A percentile compares a stretch with the other conserved stretches of the same genome.
phyloP scores from a whole-genome alignment of 2,113 vertebrate genomes.

The Anhinga anhinga region DNA sequence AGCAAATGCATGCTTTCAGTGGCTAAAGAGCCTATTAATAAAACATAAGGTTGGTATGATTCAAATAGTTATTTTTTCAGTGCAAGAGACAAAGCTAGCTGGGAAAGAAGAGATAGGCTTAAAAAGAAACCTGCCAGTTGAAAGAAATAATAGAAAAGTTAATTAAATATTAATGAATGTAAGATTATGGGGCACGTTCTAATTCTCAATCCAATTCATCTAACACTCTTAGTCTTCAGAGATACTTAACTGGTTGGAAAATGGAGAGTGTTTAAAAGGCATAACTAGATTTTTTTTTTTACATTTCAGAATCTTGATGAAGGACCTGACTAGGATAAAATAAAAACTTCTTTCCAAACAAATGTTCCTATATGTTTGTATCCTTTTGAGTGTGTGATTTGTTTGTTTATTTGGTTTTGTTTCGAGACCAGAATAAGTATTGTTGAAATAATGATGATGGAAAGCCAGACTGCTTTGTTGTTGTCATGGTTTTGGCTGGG shows the following conservation, averaged over 20 bases:
- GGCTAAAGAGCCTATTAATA: not conserved
- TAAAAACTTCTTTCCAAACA: not conserved
- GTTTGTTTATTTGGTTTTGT: not conserved
- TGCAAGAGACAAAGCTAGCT: not conserved
- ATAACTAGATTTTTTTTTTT: not conserved
- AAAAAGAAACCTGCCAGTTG: not conserved
- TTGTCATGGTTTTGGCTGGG: no score
- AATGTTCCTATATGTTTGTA: not conserved
- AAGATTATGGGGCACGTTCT: not conserved
- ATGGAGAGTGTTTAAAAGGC: not conserved
- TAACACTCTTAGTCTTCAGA: not conserved
- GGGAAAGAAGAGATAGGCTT: not conserved
- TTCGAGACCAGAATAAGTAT: not conserved
- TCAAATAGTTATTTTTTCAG: not conserved
- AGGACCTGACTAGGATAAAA: not conserved
- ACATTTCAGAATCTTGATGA: not conserved
- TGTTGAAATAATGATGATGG: not conserved
- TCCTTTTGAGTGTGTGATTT: not conserved
- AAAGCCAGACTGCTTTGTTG: not conserved
- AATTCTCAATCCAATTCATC: not conserved
- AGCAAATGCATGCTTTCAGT: not conserved
- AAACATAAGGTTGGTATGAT: not conserved
- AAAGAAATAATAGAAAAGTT: not conserved
- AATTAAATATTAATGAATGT: not conserved
- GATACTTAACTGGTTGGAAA: not conserved